Conservation (phyloP, 2,888 invertebrate genomes). For the Papilio gigon region DNA sequence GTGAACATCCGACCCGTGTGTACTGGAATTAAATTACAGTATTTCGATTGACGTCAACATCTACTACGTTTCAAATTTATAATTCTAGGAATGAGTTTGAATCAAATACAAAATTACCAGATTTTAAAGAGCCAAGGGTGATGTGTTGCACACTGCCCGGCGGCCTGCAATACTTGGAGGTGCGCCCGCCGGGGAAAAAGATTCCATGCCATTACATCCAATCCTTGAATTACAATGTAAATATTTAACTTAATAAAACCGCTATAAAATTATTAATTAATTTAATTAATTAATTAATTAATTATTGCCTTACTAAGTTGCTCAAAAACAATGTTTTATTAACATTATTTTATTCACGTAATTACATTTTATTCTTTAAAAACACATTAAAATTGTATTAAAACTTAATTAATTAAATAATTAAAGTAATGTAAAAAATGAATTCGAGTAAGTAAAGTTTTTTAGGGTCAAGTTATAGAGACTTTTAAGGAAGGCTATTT, state of each 20-base stretch:
- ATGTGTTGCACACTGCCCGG: constrained; percentile 81
- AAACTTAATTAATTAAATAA: not conserved
- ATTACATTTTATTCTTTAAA: not conserved
- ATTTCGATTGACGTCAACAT: not conserved
- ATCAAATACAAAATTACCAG: constrained; percentile 51
- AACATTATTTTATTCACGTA: not conserved
- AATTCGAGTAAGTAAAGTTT: not conserved
- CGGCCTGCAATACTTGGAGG: constrained; percentile 82
- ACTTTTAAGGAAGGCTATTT: constrained; percentile 86
- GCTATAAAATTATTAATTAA: too few relatives aligned
- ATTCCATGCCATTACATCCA: constrained; percentile 78
- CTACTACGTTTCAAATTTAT: not conserved
- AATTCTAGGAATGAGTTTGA: constrained; percentile 13
- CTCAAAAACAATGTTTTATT: too few relatives aligned
- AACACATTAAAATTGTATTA: not conserved
- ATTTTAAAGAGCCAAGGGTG: constrained; percentile 59
- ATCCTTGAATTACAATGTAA: constrained; percentile 64
- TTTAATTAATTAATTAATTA: too few relatives aligned
- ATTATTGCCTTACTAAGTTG: too few relatives aligned
- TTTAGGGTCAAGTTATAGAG: constrained; percentile 81
- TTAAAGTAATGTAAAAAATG: not conserved
- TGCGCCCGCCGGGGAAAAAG: constrained; percentile 82
- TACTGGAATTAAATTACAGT: too few relatives aligned
- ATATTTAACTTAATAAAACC: constrained; percentile 47
- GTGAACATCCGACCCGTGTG: too few relatives aligned